A percentile compares a stretch with the other conserved stretches of the same genome.
phyloP scores from a whole-genome alignment of 1,140 invertebrate genomes.

The Brachionus koreanus region DNA sequence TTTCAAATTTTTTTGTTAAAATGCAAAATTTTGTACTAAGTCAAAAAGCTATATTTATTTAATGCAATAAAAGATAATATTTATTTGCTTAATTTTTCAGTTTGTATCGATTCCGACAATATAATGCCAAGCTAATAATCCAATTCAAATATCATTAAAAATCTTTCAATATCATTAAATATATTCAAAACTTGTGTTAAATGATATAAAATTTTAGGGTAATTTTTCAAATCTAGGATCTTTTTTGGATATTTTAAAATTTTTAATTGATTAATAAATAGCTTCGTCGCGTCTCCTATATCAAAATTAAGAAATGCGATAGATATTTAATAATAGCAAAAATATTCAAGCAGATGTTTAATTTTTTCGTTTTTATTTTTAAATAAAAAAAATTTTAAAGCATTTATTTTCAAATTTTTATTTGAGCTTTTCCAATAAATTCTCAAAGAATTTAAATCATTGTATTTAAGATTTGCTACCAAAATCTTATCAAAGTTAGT shows the following conservation, averaged over 20 bases:
- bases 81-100: background rate
- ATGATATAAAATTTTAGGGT: background rate
- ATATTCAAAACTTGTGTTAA: background rate
- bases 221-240: background rate
- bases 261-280: background rate
- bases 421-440: too few species aligned
- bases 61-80: background rate
- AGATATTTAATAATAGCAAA: background rate
- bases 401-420: too few species aligned
- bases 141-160: background rate
- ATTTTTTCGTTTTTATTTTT: background rate
- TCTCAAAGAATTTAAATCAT: too few species aligned
- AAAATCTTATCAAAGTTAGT: too few species aligned
- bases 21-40: background rate
- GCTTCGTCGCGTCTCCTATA: background rate
- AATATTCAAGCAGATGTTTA: background rate
- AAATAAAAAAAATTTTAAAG: background rate
- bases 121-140: background rate
- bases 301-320: background rate
- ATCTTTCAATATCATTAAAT: background rate
- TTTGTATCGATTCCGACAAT: background rate
- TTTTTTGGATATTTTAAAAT: background rate
- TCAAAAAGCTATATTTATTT: background rate
- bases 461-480: too few species aligned
- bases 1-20: background rate